Percentiles rank a stretch among this genome's conserved stretches.
phyloP scores from a whole-genome alignment of 2,113 vertebrate genomes.

The Ascaphus truei region DNA sequence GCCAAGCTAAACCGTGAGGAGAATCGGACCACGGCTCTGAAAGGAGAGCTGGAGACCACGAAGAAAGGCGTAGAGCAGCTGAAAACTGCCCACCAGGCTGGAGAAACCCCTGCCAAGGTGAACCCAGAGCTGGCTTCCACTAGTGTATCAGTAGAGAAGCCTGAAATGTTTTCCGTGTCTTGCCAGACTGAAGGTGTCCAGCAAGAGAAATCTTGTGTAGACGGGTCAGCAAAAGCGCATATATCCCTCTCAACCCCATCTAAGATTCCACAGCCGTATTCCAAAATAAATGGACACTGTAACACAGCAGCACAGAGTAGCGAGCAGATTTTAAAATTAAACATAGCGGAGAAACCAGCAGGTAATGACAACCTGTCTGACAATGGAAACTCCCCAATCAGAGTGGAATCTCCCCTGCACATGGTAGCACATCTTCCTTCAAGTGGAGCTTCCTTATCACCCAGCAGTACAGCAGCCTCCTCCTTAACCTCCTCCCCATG shows the following conservation, averaged over 20 bases:
- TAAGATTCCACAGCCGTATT: constrained; percentile 45
- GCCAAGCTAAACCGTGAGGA: constrained; percentile 80
- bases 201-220: constrained; percentile 46
- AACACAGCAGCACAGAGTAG: constrained; percentile 37
- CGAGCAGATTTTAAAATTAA: constrained; percentile 33
- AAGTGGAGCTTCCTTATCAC: constrained; percentile 63
- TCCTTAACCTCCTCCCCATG: constrained; percentile 91
- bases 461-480: constrained; percentile 83
- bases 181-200: constrained; percentile 72
- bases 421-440: constrained; percentile 56
- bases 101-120: constrained; percentile 17
- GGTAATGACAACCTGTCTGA: constrained; percentile 61
- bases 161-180: constrained; percentile 46
- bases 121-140: constrained; percentile 33
- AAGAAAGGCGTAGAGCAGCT: constrained; percentile 66
- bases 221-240: constrained; percentile 24
- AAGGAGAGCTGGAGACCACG: constrained; percentile 76
- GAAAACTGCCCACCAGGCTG: constrained; percentile 42
- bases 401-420: constrained; percentile 46
- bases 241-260: constrained; percentile 18
- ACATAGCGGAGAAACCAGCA: constrained; percentile 36
- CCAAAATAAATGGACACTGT: constrained; percentile 79
- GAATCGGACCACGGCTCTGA: constrained; percentile 74
- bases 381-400: constrained; percentile 61
- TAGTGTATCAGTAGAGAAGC: constrained; percentile 47